These are phyloP conservation scores for Lucilia cuprina DNA, from an alignment of 1,140 invertebrate genomes.

Conservation along the genomic window DNA sequence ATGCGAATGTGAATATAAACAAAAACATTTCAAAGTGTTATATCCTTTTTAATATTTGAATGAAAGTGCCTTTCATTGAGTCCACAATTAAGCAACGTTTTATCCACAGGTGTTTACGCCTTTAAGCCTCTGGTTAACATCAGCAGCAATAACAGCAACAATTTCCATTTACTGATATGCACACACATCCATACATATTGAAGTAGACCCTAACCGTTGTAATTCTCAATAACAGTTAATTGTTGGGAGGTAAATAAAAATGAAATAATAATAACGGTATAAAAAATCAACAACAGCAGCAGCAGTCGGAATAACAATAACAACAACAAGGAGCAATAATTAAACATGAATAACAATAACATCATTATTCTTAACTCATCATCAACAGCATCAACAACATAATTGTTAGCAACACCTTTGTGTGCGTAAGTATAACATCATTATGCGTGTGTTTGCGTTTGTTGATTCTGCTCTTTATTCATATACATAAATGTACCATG, in stretches of 20 bases:
- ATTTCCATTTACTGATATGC: not conserved
- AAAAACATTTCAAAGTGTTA: not conserved
- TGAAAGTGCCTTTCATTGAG: not conserved
- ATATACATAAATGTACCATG: too few species aligned
- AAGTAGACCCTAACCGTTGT: not conserved
- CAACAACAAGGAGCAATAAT: not conserved
- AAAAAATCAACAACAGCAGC: not conserved
- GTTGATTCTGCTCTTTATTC: not conserved
- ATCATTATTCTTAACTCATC: not conserved
- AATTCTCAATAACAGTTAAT: not conserved
- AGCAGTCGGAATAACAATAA: not conserved
- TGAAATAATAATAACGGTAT: not conserved
- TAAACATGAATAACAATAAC: conserved; percentile 12
- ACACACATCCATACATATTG: not conserved
- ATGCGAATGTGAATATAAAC: not conserved
- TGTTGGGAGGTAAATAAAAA: not conserved
- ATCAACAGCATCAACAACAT: not conserved
- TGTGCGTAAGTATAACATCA: not conserved
- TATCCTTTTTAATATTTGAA: not conserved
- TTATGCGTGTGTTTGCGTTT: not conserved
- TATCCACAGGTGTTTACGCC: conserved; percentile 12
- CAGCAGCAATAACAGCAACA: not conserved
- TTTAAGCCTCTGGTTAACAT: not conserved
- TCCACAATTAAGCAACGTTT: not conserved
- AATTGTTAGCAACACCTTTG: conserved; percentile 9